Percentiles rank a stretch among this genome's conserved stretches.
These are phyloP conservation scores for Eupithecia tripunctaria DNA, from an alignment of 2,888 invertebrate genomes.

Conservation along the genomic window DNA sequence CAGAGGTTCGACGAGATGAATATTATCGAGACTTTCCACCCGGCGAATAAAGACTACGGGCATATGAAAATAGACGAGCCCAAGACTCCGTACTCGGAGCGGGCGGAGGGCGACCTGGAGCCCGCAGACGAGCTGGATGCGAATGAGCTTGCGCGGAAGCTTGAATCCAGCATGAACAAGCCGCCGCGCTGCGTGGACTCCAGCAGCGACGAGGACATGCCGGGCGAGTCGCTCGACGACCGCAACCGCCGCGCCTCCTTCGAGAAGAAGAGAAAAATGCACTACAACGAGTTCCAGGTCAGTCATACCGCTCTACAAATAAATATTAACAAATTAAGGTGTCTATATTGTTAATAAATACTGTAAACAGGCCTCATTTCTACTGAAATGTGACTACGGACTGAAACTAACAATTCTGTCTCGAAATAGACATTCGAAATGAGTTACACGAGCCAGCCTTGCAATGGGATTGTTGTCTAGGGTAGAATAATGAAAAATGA, in stretches of 20 bases:
- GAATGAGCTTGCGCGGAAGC: slow-evolving; percentile 90
- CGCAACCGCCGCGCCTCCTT: slow-evolving; percentile 90
- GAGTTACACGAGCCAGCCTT: too few relatives aligned
- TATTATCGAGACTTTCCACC: slow-evolving; percentile 98
- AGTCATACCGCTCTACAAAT: slow-evolving; percentile 19
- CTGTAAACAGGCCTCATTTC: neutral
- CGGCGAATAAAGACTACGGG: slow-evolving; percentile 99
- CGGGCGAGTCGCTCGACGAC: slow-evolving; percentile 86
- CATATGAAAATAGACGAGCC: slow-evolving; percentile 99
- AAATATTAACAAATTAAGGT: neutral
- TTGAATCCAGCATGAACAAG: slow-evolving; percentile 81
- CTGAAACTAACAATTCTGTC: neutral
- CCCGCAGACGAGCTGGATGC: slow-evolving; percentile 87
- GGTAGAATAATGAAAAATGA: too few relatives aligned
- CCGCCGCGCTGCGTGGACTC: slow-evolving; percentile 76
- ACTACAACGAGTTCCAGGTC: slow-evolving; percentile 96
- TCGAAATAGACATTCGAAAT: neutral
- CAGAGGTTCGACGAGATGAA: slow-evolving; percentile 99
- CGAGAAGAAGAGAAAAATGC: slow-evolving; percentile 96
- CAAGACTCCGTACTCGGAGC: slow-evolving; percentile 93
- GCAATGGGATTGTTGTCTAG: too few relatives aligned
- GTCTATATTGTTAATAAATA: neutral
- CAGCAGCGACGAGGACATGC: slow-evolving; percentile 84
- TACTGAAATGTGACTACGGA: neutral
- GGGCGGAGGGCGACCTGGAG: slow-evolving; percentile 85